Evolutionary conservation across 2,113 vertebrate genomes (phyloP).

Genomic region (Murina feae): DNA sequence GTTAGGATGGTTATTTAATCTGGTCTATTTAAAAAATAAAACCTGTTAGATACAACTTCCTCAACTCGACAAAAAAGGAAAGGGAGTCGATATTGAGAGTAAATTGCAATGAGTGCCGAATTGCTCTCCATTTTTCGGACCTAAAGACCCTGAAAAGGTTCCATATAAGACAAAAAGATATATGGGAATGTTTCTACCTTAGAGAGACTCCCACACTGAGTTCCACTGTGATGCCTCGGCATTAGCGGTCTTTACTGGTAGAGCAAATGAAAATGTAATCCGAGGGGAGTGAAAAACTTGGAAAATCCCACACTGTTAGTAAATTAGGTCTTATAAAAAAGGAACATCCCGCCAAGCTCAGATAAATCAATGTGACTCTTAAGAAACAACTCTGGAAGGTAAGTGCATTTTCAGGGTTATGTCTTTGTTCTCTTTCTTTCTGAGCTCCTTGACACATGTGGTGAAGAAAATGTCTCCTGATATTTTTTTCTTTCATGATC

Average conservation of each 20-base stretch:
- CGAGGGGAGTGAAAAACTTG: conserved; percentile 61
- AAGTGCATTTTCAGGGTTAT: conserved; percentile 9
- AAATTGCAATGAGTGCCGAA: conserved; percentile 9
- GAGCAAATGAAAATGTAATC: conserved; percentile 67
- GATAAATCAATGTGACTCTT: conserved; percentile 53
- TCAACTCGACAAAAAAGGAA: not conserved
- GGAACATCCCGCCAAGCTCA: conserved; percentile 45
- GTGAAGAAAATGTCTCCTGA: conserved; percentile 56
- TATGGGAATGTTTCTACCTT: conserved; percentile 6
- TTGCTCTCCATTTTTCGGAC: not conserved
- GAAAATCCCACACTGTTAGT: conserved; percentile 72
- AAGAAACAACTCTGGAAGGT: conserved; percentile 43
- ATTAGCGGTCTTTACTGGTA: conserved; percentile 58
- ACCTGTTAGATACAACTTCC: not conserved
- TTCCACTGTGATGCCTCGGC: conserved; percentile 38
- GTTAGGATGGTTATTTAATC: not conserved
- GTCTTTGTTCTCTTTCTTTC: conserved; percentile 41
- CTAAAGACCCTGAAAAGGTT: conserved; percentile 3
- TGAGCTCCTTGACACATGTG: conserved; percentile 54
- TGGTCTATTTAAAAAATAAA: conserved; percentile 29
- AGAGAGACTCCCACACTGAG: conserved; percentile 41
- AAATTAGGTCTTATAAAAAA: conserved; percentile 70
- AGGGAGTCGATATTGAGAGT: conserved; percentile 32
- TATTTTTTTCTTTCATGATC: conserved; percentile 50
- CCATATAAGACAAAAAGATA: conserved; percentile 32